phyloP scores from a whole-genome alignment of 2,888 invertebrate genomes.

The Leptothorax acervorum region DNA sequence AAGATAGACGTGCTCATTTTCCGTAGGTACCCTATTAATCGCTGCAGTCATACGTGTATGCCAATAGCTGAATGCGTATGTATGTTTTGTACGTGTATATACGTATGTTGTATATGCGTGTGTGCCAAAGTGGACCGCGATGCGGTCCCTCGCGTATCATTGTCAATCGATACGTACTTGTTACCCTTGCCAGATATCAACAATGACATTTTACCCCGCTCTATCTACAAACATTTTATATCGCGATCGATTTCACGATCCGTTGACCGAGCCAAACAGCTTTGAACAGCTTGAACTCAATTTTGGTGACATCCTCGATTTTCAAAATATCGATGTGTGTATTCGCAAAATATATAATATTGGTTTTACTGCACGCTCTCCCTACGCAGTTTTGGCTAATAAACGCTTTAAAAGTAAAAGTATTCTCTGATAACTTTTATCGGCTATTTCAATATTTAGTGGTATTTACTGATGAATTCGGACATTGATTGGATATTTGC shows the following conservation, averaged over 20 bases:
- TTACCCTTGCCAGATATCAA: constrained; percentile 66
- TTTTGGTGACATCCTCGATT: constrained; percentile 38
- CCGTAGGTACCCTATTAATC: constrained; percentile 69
- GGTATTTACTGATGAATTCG: constrained; percentile 39
- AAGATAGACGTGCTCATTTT: constrained; percentile 69
- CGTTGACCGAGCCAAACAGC: constrained; percentile 39
- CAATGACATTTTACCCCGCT: constrained; percentile 70
- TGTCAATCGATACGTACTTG: constrained; percentile 69
- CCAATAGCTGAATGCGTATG: constrained; percentile 19
- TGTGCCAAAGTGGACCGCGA: constrained; percentile 59
- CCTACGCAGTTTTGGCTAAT: constrained; percentile 30
- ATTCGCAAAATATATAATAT: constrained; percentile 35
- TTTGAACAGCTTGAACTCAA: constrained; percentile 42
- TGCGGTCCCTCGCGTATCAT: constrained; percentile 68
- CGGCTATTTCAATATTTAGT: constrained; percentile 49
- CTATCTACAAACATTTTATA: constrained; percentile 64
- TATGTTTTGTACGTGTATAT: neutral
- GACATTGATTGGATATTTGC: constrained; percentile 52
- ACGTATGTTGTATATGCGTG: constrained; percentile 21
- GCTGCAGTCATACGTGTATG: constrained; percentile 38
- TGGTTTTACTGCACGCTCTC: constrained; percentile 23
- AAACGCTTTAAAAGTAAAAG: constrained; percentile 43
- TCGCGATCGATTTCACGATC: constrained; percentile 65
- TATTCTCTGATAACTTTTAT: constrained; percentile 48
- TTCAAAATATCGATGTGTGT: constrained; percentile 13